Conservation (phyloP, 2,888 invertebrate species). For the Diarsia dahlii region DNA sequence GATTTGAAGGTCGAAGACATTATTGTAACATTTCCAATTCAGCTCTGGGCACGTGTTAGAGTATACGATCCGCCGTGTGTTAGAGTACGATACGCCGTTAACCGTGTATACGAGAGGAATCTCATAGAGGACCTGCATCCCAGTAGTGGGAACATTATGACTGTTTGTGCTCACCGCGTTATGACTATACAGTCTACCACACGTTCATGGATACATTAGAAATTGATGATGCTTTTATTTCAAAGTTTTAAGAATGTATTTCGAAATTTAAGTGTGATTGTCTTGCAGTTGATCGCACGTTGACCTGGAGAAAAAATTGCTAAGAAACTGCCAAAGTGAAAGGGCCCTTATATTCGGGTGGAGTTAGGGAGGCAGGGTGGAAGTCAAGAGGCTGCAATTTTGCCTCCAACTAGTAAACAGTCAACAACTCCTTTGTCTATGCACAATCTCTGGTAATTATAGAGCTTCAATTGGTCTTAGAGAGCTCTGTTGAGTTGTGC, state of each 20-base stretch:
- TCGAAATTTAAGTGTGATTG: background rate
- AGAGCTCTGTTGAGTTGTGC: background rate
- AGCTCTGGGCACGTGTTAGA: no score
- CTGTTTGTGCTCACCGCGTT: background rate
- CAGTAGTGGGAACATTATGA: background rate
- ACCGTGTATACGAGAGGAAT: no score
- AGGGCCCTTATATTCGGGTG: background rate
- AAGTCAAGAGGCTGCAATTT: conserved; percentile 47
- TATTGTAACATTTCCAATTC: no score
- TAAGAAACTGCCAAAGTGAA: background rate
- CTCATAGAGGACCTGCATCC: no score
- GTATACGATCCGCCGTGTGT: no score
- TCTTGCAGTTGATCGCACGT: background rate
- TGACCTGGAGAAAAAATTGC: background rate
- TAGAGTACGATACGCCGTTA: no score
- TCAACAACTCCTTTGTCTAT: conserved; percentile 45
- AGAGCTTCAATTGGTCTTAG: conserved; percentile 28
- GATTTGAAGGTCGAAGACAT: no score
- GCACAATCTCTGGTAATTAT: conserved; percentile 46
- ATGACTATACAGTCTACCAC: background rate
- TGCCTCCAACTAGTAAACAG: conserved; percentile 37
- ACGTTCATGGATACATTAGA: background rate
- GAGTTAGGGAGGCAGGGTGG: background rate
- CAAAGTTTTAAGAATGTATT: background rate
- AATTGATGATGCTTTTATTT: background rate